These are phyloP conservation scores for Littorina saxatilis DNA, from an alignment of 1,140 invertebrate genomes.

Conservation along the genomic window DNA sequence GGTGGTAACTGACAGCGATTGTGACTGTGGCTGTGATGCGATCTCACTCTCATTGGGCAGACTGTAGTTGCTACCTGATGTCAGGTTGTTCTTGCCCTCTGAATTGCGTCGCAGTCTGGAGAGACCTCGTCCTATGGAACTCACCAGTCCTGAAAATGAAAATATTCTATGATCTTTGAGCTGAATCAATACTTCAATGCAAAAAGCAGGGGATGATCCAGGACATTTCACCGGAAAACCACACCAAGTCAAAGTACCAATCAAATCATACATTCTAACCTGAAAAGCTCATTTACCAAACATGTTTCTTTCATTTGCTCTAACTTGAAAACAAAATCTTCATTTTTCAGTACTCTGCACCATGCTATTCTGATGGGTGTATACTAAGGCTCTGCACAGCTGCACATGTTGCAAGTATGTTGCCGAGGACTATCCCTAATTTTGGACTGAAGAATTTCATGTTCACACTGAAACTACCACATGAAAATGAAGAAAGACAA, in stretches of 20 bases:
- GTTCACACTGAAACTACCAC: too few species aligned
- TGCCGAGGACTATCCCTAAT: too few species aligned
- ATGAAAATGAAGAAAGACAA: too few species aligned
- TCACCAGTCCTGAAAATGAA: conserved; percentile 66
- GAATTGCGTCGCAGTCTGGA: conserved; percentile 68
- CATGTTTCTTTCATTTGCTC: too few species aligned
- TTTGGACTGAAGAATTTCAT: too few species aligned
- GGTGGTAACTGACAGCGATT: conserved; percentile 40
- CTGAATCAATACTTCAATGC: not conserved
- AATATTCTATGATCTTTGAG: not conserved
- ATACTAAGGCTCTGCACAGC: too few species aligned
- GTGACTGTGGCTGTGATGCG: not conserved
- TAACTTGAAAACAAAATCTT: too few species aligned
- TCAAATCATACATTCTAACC: not conserved
- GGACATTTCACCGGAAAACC: not conserved
- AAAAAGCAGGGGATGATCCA: too few species aligned
- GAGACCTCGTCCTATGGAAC: conserved; percentile 68
- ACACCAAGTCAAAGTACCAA: not conserved
- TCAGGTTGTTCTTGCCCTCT: conserved; percentile 64
- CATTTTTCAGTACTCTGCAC: too few species aligned
- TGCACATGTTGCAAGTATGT: too few species aligned
- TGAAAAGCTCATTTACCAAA: too few species aligned
- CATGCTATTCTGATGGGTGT: too few species aligned
- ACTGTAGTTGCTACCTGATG: conserved; percentile 53
- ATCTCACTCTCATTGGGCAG: conserved; percentile 3